phyloP scores from a whole-genome alignment of 2,113 vertebrate genomes.

The Bufo gargarizans region DNA sequence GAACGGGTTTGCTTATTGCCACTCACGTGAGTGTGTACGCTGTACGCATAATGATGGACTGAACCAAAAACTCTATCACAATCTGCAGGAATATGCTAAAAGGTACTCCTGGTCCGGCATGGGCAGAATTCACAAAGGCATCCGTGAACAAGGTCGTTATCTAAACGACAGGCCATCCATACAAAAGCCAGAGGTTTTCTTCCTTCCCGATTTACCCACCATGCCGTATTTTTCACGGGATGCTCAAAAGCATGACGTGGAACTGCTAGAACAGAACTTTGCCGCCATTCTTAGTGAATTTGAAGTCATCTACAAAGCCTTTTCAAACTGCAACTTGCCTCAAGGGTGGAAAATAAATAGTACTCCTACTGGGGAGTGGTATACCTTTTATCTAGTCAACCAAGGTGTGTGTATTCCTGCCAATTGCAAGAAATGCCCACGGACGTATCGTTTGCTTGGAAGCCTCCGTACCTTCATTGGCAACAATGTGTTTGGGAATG shows the following conservation, averaged over 20 bases:
- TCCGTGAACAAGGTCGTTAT: constrained; percentile 92
- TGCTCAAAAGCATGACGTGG: constrained; percentile 94
- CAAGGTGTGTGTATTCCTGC: constrained; percentile 90
- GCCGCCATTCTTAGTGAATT: constrained; percentile 92
- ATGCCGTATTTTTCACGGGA: constrained; percentile 92
- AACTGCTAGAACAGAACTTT: constrained; percentile 93
- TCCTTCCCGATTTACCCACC: constrained; percentile 90
- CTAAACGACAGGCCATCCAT: constrained; percentile 86
- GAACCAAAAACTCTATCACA: constrained; percentile 96
- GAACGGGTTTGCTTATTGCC: constrained; percentile 89
- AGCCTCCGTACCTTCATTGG: constrained; percentile 96
- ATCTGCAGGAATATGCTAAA: constrained; percentile 97
- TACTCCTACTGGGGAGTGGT: constrained; percentile 92
- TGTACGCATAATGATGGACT: constrained; percentile 85
- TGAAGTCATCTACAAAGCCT: constrained; percentile 87
- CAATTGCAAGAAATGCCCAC: constrained; percentile 93
- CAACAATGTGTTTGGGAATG: constrained; percentile 97
- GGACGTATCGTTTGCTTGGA: constrained; percentile 92
- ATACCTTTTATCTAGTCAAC: constrained; percentile 95
- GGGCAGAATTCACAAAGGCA: constrained; percentile 96
- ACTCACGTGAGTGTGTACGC: constrained; percentile 86
- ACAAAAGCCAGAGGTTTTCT: constrained; percentile 96
- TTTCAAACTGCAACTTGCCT: constrained; percentile 85
- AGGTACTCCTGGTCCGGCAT: constrained; percentile 98
- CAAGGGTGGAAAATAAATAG: constrained; percentile 93